Conservation (phyloP, 2,797 vertebrate genomes). For the Stomatorhinus walkeri region DNA sequence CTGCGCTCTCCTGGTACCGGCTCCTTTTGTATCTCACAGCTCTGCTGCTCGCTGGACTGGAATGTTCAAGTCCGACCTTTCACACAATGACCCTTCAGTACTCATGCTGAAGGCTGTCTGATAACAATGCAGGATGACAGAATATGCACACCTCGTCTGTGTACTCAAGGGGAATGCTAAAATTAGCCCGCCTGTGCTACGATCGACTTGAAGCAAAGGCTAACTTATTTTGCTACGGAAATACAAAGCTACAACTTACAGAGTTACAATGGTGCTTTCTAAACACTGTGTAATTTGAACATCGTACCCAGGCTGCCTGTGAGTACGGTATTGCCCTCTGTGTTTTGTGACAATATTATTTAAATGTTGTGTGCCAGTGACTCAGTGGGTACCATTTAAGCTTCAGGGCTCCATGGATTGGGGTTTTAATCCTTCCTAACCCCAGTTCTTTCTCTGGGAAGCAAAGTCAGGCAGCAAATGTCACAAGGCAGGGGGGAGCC, state of each 20-base stretch:
- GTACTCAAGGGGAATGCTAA: neutral
- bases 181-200: neutral
- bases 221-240: neutral
- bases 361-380: neutral
- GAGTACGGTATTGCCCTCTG: neutral
- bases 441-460: neutral
- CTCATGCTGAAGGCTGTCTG: neutral
- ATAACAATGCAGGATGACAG: neutral
- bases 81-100: neutral
- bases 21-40: neutral
- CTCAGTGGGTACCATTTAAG: neutral
- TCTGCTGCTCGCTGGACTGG: neutral
- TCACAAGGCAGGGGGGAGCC: neutral
- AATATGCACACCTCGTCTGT: neutral
- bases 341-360: neutral
- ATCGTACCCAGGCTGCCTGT: neutral
- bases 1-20: neutral
- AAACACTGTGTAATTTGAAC: neutral
- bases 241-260: neutral
- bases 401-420: neutral
- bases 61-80: neutral
- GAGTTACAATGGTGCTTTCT: neutral
- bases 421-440: neutral
- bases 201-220: neutral
- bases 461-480: neutral